Conservation (phyloP, 2,888 invertebrate genomes). For the Andrena hattorfiana region DNA sequence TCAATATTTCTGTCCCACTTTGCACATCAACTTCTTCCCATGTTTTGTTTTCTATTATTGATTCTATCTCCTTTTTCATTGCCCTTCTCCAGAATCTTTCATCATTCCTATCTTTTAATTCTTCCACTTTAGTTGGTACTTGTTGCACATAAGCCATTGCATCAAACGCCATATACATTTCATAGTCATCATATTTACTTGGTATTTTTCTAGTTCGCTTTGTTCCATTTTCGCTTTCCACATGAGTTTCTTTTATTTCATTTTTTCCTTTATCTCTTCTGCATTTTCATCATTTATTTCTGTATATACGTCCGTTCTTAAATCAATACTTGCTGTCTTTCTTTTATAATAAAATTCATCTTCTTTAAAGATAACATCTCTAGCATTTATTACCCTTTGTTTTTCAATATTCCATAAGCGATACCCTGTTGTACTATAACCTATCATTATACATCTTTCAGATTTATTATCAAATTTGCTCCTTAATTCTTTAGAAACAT, state of each 20-base stretch:
- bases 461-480: slow-evolving; percentile 9
- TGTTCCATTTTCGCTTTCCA: slow-evolving; percentile 3
- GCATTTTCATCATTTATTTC: no score
- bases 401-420: neutral
- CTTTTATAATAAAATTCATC: no score
- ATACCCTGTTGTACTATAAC: slow-evolving; percentile 30
- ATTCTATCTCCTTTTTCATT: slow-evolving; percentile 46
- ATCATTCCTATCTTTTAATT: slow-evolving; percentile 17
- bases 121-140: slow-evolving; percentile 19
- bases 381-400: no score
- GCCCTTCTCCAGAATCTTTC: slow-evolving; percentile 7
- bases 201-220: neutral
- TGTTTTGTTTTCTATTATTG: slow-evolving; percentile 61
- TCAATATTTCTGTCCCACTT: slow-evolving; percentile 51
- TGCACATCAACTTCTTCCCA: slow-evolving; percentile 28
- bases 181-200: slow-evolving; percentile 28
- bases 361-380: no score
- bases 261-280: no score
- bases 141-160: slow-evolving; percentile 21
- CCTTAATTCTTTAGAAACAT: slow-evolving; percentile 12
- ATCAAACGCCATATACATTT: slow-evolving; percentile 33
- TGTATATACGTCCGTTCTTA: no score
- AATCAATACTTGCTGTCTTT: no score
- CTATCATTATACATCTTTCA: slow-evolving; percentile 22
- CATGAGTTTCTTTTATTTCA: no score